Evolutionary conservation across 2,888 invertebrate species (phyloP).

Genomic region (Drosophila macrothrix): DNA sequence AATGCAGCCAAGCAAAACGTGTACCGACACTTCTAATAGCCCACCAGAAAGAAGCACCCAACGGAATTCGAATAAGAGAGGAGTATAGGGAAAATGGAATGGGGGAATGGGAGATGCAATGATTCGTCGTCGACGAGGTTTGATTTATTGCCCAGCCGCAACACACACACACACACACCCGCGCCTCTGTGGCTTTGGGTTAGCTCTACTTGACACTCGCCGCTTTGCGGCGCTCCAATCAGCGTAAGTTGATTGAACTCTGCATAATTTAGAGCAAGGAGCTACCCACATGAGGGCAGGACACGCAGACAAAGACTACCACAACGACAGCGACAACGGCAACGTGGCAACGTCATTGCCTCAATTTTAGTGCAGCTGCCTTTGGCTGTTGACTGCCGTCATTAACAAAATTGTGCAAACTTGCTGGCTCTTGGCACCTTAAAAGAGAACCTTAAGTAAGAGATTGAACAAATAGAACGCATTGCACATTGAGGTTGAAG

Average conservation of each 20-base stretch:
- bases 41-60: slow-evolving; percentile 19
- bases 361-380: slow-evolving; percentile 28
- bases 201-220: slow-evolving; percentile 63
- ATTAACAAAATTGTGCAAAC: slow-evolving; percentile 61
- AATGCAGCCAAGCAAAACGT: slow-evolving; percentile 55
- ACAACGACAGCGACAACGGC: slow-evolving; percentile 26
- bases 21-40: slow-evolving; percentile 57
- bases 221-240: slow-evolving; percentile 64
- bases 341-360: slow-evolving; percentile 17
- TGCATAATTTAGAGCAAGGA: slow-evolving; percentile 65
- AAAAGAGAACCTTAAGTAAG: slow-evolving; percentile 39
- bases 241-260: slow-evolving; percentile 71
- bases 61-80: slow-evolving; percentile 6
- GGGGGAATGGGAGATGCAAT: slow-evolving; percentile 34
- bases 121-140: slow-evolving; percentile 48
- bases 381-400: slow-evolving; percentile 52
- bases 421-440: slow-evolving; percentile 29
- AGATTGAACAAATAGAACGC: slow-evolving; percentile 37
- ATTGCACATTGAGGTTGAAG: slow-evolving; percentile 13
- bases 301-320: not conserved
- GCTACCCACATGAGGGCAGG: slow-evolving; percentile 21
- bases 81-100: not conserved
- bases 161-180: slow-evolving; percentile 23
- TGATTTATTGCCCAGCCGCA: slow-evolving; percentile 55
- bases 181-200: slow-evolving; percentile 50